These are phyloP conservation scores for Thermophis baileyi DNA, from an alignment of 2,113 vertebrate species.

Conservation along the genomic window DNA sequence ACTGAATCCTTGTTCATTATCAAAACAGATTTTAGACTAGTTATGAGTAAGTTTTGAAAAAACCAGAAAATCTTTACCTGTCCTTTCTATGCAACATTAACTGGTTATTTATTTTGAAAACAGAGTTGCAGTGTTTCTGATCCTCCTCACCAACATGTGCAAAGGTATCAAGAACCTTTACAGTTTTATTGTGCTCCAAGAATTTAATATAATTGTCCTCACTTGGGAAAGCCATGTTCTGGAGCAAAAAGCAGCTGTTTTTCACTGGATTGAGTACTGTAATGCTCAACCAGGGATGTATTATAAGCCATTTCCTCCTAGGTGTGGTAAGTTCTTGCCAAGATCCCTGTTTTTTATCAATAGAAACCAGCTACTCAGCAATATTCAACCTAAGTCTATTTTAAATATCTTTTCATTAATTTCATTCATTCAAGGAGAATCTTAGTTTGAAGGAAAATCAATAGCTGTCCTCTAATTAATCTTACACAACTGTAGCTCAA, in stretches of 20 bases:
- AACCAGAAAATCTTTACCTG: background rate
- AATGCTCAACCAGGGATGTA: background rate
- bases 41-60: background rate
- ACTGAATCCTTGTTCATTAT: background rate
- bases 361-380: background rate
- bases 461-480: background rate
- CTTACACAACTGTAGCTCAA: background rate
- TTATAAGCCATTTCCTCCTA: background rate
- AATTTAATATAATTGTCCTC: background rate
- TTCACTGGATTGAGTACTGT: background rate
- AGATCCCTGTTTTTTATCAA: background rate
- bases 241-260: background rate
- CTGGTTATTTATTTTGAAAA: background rate
- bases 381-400: background rate
- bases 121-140: background rate
- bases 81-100: background rate
- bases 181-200: background rate
- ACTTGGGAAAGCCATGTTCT: background rate
- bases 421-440: background rate
- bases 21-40: background rate
- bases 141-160: background rate
- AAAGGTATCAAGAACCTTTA: background rate
- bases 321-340: background rate
- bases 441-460: background rate
- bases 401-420: background rate